Evolutionary conservation across 2,113 vertebrate genomes (phyloP).

Genomic region (Urocitellus parryii): DNA sequence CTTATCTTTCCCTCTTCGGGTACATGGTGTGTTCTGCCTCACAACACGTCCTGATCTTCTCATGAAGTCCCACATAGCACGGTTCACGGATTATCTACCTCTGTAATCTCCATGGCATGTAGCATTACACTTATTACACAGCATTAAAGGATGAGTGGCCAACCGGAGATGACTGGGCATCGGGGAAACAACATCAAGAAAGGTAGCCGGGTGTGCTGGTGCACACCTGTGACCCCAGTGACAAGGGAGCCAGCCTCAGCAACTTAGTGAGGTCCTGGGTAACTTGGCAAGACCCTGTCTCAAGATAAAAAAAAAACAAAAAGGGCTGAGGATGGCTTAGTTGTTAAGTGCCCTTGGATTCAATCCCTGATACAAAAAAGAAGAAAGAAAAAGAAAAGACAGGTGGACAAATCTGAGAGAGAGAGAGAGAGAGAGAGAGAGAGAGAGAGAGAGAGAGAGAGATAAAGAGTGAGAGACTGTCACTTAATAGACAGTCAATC

Average conservation of each 20-base stretch:
- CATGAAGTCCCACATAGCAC: background rate
- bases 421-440: background rate
- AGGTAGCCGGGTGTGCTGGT: too few species aligned
- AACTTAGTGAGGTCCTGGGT: too few species aligned
- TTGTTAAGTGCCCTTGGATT: too few species aligned
- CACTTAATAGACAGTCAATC: background rate
- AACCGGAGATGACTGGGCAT: background rate
- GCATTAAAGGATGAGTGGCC: background rate
- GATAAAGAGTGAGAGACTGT: background rate
- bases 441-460: background rate
- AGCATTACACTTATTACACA: background rate
- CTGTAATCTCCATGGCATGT: background rate
- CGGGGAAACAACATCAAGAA: fast-evolving
- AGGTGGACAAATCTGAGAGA: background rate
- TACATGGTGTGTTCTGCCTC: background rate
- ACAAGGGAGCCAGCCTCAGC: too few species aligned
- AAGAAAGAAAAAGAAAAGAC: too few species aligned
- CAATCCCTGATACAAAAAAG: too few species aligned
- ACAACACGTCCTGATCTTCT: background rate
- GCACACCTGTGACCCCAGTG: too few species aligned
- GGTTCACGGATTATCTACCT: background rate
- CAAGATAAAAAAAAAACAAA: too few species aligned
- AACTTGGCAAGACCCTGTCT: too few species aligned
- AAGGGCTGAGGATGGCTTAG: too few species aligned
- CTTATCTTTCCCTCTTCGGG: background rate